These are phyloP conservation scores for Drosophila anceps DNA, from an alignment of 2,888 invertebrate species.

Conservation along the genomic window DNA sequence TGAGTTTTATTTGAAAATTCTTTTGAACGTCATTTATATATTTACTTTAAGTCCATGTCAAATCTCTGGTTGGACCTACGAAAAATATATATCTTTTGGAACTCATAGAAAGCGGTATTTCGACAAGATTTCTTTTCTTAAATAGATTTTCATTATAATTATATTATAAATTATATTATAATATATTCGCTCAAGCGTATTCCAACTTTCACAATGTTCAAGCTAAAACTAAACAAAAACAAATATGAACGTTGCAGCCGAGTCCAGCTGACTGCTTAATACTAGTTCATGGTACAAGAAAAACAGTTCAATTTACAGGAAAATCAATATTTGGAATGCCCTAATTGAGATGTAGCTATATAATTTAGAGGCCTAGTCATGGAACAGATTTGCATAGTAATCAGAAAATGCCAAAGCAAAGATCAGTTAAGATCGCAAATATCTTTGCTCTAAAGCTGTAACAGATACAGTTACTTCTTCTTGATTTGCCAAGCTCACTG, in stretches of 20 bases:
- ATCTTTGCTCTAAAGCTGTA: too few relatives aligned
- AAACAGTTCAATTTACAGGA: too few relatives aligned
- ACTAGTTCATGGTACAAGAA: not conserved
- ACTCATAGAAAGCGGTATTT: not conserved
- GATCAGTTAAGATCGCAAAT: too few relatives aligned
- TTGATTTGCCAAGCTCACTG: too few relatives aligned
- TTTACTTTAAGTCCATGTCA: not conserved
- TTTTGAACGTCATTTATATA: not conserved
- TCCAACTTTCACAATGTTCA: not conserved
- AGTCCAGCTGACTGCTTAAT: not conserved
- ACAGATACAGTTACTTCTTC: too few relatives aligned
- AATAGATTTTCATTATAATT: not conserved
- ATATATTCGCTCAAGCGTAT: not conserved
- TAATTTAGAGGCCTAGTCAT: too few relatives aligned
- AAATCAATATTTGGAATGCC: too few relatives aligned
- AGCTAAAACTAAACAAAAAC: not conserved
- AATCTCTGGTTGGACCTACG: not conserved
- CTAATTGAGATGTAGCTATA: too few relatives aligned
- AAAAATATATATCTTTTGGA: not conserved
- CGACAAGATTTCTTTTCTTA: too few relatives aligned
- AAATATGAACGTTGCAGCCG: not conserved
- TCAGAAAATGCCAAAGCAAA: too few relatives aligned
- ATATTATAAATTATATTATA: too few relatives aligned
- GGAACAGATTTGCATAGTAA: too few relatives aligned
- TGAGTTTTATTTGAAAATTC: not conserved